These are phyloP conservation scores for Sebastes ruberrimus DNA, from an alignment of 2,797 vertebrate genomes.

Conservation along the genomic window DNA sequence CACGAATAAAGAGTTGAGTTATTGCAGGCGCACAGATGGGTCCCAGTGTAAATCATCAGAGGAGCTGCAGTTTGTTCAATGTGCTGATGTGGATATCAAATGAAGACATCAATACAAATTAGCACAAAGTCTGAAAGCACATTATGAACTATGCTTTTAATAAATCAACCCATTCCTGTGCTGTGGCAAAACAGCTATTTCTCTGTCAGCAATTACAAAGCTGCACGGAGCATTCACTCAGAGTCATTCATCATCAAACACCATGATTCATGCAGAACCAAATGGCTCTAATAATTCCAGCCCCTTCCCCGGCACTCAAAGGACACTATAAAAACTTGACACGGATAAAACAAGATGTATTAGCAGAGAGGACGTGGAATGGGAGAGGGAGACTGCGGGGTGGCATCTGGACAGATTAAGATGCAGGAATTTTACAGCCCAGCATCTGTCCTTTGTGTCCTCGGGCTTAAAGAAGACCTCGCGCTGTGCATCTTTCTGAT, in stretches of 20 bases:
- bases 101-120: constrained; percentile 75
- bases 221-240: constrained; percentile 27
- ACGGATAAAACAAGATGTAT: constrained; percentile 48
- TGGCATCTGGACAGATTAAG: constrained; percentile 43
- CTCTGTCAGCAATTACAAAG: constrained; percentile 54
- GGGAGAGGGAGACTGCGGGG: neutral
- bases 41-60: constrained; percentile 59
- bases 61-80: constrained; percentile 55
- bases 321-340: constrained; percentile 32
- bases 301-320: constrained; percentile 32
- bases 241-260: constrained; percentile 70
- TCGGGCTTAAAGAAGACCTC: constrained; percentile 33
- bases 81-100: constrained; percentile 74
- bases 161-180: constrained; percentile 68
- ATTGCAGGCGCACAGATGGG: constrained; percentile 45
- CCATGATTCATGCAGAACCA: constrained; percentile 58
- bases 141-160: constrained; percentile 60
- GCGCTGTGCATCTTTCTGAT: constrained; percentile 43
- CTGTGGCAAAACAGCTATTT: constrained; percentile 41
- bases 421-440: constrained; percentile 33
- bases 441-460: constrained; percentile 44
- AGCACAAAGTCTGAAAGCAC: constrained; percentile 56
- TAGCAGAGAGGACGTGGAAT: neutral
- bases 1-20: constrained; percentile 45
- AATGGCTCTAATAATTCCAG: constrained; percentile 62